Evolutionary conservation across 2,113 vertebrate species (phyloP).

Genomic region (Pagrus major): DNA sequence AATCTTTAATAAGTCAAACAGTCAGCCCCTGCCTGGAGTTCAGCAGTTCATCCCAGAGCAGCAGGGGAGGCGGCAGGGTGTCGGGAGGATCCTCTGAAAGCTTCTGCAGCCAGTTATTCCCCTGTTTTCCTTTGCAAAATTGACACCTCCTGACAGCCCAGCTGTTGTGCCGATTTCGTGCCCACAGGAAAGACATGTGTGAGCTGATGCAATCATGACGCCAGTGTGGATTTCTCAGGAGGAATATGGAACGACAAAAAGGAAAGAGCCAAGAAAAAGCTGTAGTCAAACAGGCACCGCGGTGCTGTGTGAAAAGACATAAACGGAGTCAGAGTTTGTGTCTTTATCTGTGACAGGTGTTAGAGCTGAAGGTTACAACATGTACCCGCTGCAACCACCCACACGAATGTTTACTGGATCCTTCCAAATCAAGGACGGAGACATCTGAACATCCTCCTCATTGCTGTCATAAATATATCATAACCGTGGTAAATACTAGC

Average conservation of each 20-base stretch:
- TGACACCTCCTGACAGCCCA: conserved; percentile 69
- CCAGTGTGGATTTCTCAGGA: conserved; percentile 37
- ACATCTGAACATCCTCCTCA: conserved; percentile 44
- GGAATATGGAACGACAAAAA: conserved; percentile 1
- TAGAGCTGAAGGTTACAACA: conserved; percentile 34
- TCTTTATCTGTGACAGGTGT: conserved; percentile 34
- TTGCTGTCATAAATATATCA: conserved; percentile 48
- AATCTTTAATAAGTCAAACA: conserved; percentile 72
- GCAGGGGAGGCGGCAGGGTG: conserved; percentile 40
- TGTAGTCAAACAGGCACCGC: not conserved
- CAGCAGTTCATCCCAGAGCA: conserved; percentile 60
- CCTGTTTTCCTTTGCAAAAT: conserved; percentile 43
- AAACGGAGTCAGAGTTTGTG: conserved; percentile 37
- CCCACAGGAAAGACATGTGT: conserved; percentile 44
- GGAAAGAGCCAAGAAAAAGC: not conserved
- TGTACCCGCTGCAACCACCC: conserved; percentile 38
- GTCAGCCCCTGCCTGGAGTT: conserved; percentile 65
- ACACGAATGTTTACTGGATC: conserved; percentile 48
- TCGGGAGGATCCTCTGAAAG: conserved; percentile 60
- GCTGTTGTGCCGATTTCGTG: conserved; percentile 63
- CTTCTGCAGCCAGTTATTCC: conserved; percentile 44
- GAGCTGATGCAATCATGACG: conserved; percentile 70
- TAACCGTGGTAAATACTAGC: conserved; percentile 14
- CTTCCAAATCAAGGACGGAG: conserved; percentile 42
- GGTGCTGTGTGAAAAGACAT: conserved; percentile 11